Percentiles rank a stretch among this genome's conserved stretches.
These are phyloP conservation scores for Hepsetus odoe DNA, from an alignment of 2,113 vertebrate genomes.

Conservation along the genomic window DNA sequence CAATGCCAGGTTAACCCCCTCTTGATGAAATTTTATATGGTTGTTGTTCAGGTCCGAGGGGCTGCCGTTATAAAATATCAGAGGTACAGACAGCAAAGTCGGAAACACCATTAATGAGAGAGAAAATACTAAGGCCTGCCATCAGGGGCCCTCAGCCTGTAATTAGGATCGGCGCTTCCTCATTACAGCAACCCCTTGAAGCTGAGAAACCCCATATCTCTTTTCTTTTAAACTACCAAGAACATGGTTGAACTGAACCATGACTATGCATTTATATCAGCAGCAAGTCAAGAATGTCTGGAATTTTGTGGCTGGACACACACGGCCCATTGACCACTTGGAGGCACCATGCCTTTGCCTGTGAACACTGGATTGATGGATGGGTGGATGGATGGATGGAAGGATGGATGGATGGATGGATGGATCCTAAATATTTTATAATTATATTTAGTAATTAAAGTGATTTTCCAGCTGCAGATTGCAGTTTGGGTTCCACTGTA, in stretches of 20 bases:
- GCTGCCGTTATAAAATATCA: constrained; percentile 70
- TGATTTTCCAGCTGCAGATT: too few relatives aligned
- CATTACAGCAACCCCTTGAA: constrained; percentile 71
- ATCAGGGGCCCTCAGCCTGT: constrained; percentile 63
- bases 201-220: constrained; percentile 59
- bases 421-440: too few relatives aligned
- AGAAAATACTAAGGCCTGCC: constrained; percentile 72
- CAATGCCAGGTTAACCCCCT: constrained; percentile 62
- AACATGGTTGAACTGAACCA: constrained; percentile 42
- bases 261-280: background rate
- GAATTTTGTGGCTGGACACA: background rate
- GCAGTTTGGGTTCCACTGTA: too few relatives aligned
- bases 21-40: constrained; percentile 71
- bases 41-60: constrained; percentile 57
- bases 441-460: too few relatives aligned
- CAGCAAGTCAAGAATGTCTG: background rate
- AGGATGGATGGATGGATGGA: too few relatives aligned
- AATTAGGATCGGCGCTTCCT: constrained; percentile 70
- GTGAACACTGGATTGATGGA: too few relatives aligned
- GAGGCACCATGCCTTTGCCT: background rate
- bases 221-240: constrained; percentile 37
- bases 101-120: constrained; percentile 76
- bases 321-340: background rate
- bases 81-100: constrained; percentile 66
- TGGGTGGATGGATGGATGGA: too few relatives aligned